These are phyloP conservation scores for Drosophila hamatofila DNA, from an alignment of 2,888 invertebrate genomes.

Conservation along the genomic window DNA sequence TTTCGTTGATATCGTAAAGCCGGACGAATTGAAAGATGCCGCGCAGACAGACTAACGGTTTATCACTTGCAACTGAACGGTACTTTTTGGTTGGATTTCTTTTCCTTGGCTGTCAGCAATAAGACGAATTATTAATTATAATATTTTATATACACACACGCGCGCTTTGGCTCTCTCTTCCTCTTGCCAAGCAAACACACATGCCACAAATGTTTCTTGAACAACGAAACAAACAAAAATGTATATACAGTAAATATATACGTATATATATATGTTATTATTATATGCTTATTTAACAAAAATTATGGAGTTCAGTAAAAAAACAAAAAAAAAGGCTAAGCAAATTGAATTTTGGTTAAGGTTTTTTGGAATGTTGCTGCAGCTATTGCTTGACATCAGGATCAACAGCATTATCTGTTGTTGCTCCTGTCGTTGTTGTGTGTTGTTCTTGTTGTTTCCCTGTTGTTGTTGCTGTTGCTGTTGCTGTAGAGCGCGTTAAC, in stretches of 20 bases:
- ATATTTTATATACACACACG: background rate
- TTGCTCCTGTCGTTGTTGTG: conserved; percentile 33
- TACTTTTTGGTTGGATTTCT: conserved; percentile 10
- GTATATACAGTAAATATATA: conserved; percentile 7
- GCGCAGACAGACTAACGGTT: conserved; percentile 5
- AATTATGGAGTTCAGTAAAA: conserved; percentile 13
- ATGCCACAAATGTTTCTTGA: conserved; percentile 50
- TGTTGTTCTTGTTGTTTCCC: conserved; percentile 43
- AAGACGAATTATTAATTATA: conserved; percentile 20
- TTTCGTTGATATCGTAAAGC: conserved; percentile 9
- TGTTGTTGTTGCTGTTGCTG: conserved; percentile 41
- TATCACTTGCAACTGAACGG: conserved; percentile 21
- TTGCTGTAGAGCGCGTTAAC: conserved; percentile 55
- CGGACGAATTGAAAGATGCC: conserved; percentile 12
- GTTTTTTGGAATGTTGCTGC: background rate
- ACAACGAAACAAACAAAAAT: conserved; percentile 14
- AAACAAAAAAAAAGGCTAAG: conserved; percentile 10
- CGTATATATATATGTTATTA: conserved; percentile 3
- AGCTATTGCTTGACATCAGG: conserved; percentile 38
- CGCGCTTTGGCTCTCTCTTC: conserved; percentile 24
- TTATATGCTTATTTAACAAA: conserved; percentile 8
- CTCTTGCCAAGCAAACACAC: conserved; percentile 45
- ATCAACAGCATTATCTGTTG: conserved; percentile 23
- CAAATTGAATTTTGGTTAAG: conserved; percentile 1
- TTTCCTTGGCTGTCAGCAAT: conserved; percentile 18